Conservation (phyloP, 2,888 invertebrate species). For the Sceliomorpha sp. region DNA sequence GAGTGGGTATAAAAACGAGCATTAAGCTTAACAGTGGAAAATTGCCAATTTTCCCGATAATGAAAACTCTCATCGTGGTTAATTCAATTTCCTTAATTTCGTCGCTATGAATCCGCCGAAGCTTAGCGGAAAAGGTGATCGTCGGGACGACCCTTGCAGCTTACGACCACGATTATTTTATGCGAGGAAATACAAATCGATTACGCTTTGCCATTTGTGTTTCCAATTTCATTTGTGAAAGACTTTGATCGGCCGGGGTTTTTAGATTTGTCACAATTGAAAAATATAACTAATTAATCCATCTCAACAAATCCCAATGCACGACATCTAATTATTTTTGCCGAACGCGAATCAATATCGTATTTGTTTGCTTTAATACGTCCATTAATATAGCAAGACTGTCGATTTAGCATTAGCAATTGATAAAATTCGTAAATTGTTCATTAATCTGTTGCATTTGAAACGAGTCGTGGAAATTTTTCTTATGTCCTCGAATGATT, state of each 20-base stretch:
- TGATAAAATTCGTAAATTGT: too few relatives aligned
- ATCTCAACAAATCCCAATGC: too few relatives aligned
- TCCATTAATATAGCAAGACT: constrained; percentile 21
- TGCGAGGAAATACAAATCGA: constrained; percentile 27
- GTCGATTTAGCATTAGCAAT: constrained; percentile 10
- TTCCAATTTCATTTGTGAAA: not conserved
- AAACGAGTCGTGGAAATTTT: constrained; percentile 46
- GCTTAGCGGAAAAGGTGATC: constrained; percentile 54
- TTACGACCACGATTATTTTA: constrained; percentile 27
- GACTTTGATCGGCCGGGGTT: not conserved
- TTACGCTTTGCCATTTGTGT: constrained; percentile 4
- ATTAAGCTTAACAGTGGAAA: constrained; percentile 74
- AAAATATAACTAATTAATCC: not conserved
- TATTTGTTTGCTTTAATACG: too few relatives aligned
- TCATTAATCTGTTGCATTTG: too few relatives aligned
- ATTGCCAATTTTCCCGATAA: constrained; percentile 79
- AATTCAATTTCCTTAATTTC: constrained; percentile 77
- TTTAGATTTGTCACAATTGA: not conserved
- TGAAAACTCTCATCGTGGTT: constrained; percentile 75
- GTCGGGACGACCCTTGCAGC: constrained; percentile 19
- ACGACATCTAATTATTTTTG: too few relatives aligned
- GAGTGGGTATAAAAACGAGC: constrained; percentile 49
- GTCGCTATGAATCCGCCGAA: constrained; percentile 70
- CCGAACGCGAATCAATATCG: too few relatives aligned
- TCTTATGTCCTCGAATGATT: constrained; percentile 39